Evolutionary conservation across 2,888 invertebrate species (phyloP).

Genomic region (Athalia rosae): DNA sequence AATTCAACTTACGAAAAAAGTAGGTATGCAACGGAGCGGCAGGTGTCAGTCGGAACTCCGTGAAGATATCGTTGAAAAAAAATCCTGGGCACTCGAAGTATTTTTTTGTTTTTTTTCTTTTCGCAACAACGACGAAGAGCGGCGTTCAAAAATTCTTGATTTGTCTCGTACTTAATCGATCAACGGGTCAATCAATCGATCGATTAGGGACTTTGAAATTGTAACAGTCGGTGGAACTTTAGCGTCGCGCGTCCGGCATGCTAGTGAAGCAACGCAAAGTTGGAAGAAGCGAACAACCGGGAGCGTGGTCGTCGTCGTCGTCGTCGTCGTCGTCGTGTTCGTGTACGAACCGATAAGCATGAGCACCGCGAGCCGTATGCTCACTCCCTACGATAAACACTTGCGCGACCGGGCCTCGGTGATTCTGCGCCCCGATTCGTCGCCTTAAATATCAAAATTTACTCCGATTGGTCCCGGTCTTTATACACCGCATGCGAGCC

Average conservation of each 20-base stretch:
- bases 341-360: conserved; percentile 49
- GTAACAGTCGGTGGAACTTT: conserved; percentile 46
- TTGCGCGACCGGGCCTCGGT: conserved; percentile 36
- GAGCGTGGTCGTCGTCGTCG: not conserved
- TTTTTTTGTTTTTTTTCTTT: too few relatives aligned
- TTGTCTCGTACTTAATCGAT: too few relatives aligned
- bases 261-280: conserved; percentile 55
- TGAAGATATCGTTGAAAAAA: too few relatives aligned
- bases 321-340: not conserved
- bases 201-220: too few relatives aligned
- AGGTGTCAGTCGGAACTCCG: too few relatives aligned
- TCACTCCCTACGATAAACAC: conserved; percentile 40
- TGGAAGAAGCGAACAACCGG: conserved; percentile 50
- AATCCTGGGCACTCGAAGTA: too few relatives aligned
- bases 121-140: too few relatives aligned
- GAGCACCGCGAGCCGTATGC: not conserved
- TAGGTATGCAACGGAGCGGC: too few relatives aligned
- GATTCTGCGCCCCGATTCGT: conserved; percentile 24
- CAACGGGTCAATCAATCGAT: not conserved
- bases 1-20: too few relatives aligned
- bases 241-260: conserved; percentile 57
- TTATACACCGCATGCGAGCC: conserved; percentile 9
- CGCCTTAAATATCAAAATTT: not conserved
- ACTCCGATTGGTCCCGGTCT: not conserved
- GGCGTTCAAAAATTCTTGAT: too few relatives aligned